Evolutionary conservation across 1,140 invertebrate species (phyloP).

Genomic region (Drosophila carrolli): DNA sequence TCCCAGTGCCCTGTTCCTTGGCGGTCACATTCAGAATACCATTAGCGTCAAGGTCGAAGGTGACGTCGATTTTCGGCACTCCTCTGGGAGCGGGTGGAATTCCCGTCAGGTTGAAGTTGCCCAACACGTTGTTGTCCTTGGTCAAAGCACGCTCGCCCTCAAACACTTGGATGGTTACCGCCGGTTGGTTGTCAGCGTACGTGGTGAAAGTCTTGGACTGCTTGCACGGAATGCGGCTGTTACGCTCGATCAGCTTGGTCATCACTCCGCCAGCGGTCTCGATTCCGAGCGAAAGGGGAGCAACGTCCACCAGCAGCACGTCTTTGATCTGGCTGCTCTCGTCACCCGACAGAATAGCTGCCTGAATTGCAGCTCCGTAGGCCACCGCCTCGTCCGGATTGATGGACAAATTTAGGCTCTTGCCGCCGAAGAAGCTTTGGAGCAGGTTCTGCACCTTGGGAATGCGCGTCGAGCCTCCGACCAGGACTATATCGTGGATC

Average conservation of each 20-base stretch:
- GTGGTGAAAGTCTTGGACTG: slow-evolving; percentile 88
- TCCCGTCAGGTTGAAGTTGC: slow-evolving; percentile 91
- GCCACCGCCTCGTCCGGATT: slow-evolving; percentile 92
- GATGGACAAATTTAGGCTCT: slow-evolving; percentile 88
- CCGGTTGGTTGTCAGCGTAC: slow-evolving; percentile 89
- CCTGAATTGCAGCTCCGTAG: slow-evolving; percentile 90
- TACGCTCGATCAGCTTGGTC: slow-evolving; percentile 88
- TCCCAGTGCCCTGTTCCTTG: slow-evolving; percentile 86
- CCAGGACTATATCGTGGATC: slow-evolving; percentile 88
- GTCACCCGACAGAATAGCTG: slow-evolving; percentile 90
- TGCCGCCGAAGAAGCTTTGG: slow-evolving; percentile 88
- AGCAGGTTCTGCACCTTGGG: slow-evolving; percentile 88
- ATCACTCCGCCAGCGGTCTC: slow-evolving; percentile 87
- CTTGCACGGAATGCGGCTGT: slow-evolving; percentile 88
- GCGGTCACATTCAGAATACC: slow-evolving; percentile 87
- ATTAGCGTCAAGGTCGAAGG: slow-evolving; percentile 87
- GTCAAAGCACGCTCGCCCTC: slow-evolving; percentile 90
- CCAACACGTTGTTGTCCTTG: slow-evolving; percentile 90
- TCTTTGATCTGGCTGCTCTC: slow-evolving; percentile 90
- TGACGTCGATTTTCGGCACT: slow-evolving; percentile 91
- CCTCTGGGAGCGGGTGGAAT: slow-evolving; percentile 93
- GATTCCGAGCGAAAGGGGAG: slow-evolving; percentile 87
- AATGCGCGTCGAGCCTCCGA: slow-evolving; percentile 88
- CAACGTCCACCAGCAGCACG: slow-evolving; percentile 86
- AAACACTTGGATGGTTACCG: slow-evolving; percentile 88